A percentile compares a stretch with the other conserved stretches of the same genome.
phyloP scores from a whole-genome alignment of 2,797 vertebrate genomes.

The Propithecus deckenii region DNA sequence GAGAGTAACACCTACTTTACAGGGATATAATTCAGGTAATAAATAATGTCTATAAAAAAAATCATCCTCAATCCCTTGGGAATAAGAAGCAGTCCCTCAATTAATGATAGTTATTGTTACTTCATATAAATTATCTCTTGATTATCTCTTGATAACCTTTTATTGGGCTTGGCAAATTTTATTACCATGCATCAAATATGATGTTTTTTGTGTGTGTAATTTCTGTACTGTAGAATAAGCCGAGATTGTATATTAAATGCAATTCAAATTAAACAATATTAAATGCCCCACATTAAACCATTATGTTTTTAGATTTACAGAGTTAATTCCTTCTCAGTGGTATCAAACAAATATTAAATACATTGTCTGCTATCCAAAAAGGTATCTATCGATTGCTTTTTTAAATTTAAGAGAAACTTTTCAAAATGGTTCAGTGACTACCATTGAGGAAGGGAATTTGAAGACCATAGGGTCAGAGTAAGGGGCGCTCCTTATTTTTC shows the following conservation, averaged over 20 bases:
- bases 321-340: neutral
- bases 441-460: neutral
- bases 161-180: neutral
- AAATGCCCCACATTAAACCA: neutral
- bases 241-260: neutral
- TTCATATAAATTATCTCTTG: neutral
- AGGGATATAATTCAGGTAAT: neutral
- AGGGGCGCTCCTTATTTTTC: neutral
- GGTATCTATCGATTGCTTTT: neutral
- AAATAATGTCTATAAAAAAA: neutral
- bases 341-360: neutral
- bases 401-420: neutral
- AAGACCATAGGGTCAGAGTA: fast-evolving
- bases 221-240: neutral
- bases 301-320: neutral
- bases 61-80: neutral
- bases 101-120: neutral
- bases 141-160: neutral
- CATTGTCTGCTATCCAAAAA: neutral
- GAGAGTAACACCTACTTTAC: neutral
- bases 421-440: neutral
- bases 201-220: neutral
- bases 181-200: neutral
- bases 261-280: neutral
- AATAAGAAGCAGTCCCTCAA: neutral